A percentile compares a stretch with the other conserved stretches of the same genome.
These are phyloP conservation scores for Pammene fasciana DNA, from an alignment of 2,888 invertebrate species.

Conservation along the genomic window DNA sequence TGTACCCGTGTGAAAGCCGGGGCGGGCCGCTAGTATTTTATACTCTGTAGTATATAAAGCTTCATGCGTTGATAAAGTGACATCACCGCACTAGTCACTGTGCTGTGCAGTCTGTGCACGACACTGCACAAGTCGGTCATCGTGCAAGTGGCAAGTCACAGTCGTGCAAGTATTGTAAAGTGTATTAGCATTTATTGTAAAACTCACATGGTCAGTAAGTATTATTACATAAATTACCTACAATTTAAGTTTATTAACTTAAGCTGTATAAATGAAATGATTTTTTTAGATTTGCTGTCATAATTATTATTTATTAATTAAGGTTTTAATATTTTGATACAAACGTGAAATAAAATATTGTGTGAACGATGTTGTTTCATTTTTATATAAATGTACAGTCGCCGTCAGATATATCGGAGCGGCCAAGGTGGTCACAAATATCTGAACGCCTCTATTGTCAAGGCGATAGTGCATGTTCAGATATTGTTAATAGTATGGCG, in stretches of 20 bases:
- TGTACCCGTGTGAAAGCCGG: not conserved
- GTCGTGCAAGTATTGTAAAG: not conserved
- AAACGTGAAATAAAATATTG: not conserved
- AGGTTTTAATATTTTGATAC: conserved; percentile 16
- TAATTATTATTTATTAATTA: not conserved
- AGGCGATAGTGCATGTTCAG: too few relatives aligned
- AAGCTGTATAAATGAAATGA: not conserved
- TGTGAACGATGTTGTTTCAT: conserved; percentile 7
- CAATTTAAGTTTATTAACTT: not conserved
- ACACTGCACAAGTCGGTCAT: not conserved
- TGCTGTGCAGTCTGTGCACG: not conserved
- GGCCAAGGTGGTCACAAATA: too few relatives aligned
- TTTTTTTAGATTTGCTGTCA: not conserved
- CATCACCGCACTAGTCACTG: not conserved
- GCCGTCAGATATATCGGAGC: too few relatives aligned
- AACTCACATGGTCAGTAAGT: conserved; percentile 9
- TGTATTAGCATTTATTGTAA: not conserved
- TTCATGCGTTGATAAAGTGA: not conserved
- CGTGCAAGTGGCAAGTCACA: not conserved
- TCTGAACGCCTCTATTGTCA: too few relatives aligned
- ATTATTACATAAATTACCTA: conserved; percentile 1
- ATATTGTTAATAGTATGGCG: too few relatives aligned
- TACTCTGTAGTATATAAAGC: too few relatives aligned
- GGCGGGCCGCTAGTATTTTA: too few relatives aligned
- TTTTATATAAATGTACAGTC: not conserved